Evolutionary conservation across 2,888 invertebrate species (phyloP).

Genomic region (Torymus auratus): DNA sequence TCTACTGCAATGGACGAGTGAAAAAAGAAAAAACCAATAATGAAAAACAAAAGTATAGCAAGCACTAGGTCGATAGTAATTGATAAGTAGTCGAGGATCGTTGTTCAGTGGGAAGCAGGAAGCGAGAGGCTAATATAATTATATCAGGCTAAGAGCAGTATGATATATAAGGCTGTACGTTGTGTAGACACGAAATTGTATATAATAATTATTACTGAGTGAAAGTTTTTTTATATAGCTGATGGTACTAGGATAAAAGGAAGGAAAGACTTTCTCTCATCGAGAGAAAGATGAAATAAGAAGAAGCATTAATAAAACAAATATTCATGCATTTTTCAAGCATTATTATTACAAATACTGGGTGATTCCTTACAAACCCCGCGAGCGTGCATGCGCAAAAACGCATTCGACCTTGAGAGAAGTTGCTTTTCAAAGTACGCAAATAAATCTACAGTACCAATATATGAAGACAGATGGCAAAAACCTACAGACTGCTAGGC

Average conservation of each 20-base stretch:
- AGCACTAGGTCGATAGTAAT: conserved; percentile 58
- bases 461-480: conserved; percentile 54
- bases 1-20: conserved; percentile 28
- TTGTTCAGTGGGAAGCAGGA: conserved; percentile 64
- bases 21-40: conserved; percentile 40
- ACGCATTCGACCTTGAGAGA: conserved; percentile 73
- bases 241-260: conserved; percentile 49
- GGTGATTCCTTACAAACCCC: conserved; percentile 79
- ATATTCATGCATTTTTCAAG: conserved; percentile 91
- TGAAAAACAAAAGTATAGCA: conserved; percentile 37
- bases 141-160: conserved; percentile 58
- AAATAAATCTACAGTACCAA: conserved; percentile 56
- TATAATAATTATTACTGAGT: conserved; percentile 57
- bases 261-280: conserved; percentile 47
- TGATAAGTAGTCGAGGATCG: conserved; percentile 51
- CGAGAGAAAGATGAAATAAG: conserved; percentile 72
- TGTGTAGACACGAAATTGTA: conserved; percentile 56
- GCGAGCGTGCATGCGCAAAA: conserved; percentile 77
- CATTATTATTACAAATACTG: conserved; percentile 92
- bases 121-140: conserved; percentile 60
- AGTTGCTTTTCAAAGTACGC: conserved; percentile 60
- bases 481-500: conserved; percentile 57
- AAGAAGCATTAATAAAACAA: conserved; percentile 84
- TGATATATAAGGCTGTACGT: conserved; percentile 56
- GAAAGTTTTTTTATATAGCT: conserved; percentile 56